phyloP scores from a whole-genome alignment of 1,140 invertebrate species.

The Drosophila pachea region DNA sequence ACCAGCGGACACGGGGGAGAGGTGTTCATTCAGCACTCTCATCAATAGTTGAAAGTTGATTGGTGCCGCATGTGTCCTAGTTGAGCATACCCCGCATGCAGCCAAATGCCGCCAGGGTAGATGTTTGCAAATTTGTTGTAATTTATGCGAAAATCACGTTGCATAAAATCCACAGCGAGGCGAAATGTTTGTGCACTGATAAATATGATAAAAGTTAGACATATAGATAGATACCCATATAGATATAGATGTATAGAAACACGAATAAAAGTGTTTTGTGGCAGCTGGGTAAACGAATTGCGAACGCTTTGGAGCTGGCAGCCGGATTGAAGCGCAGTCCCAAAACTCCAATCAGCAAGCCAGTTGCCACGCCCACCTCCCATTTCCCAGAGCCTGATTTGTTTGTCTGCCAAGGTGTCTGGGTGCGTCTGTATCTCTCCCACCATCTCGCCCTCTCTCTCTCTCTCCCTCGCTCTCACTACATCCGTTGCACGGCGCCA shows the following conservation, averaged over 20 bases:
- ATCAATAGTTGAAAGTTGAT: too few species aligned
- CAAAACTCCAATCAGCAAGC: conserved; percentile 9
- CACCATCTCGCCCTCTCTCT: not conserved
- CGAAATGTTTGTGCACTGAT: conserved; percentile 30
- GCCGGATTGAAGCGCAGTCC: conserved; percentile 22
- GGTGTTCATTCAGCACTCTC: too few species aligned
- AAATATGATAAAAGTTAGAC: not conserved
- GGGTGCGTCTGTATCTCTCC: not conserved
- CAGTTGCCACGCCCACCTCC: not conserved
- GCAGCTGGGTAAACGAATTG: not conserved
- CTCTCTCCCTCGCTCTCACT: not conserved
- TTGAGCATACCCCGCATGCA: not conserved
- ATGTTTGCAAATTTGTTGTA: conserved; percentile 39
- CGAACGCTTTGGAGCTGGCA: too few species aligned
- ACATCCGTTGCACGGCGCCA: conserved; percentile 38
- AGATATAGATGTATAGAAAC: not conserved
- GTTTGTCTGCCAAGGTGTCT: conserved; percentile 16
- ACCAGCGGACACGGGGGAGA: too few species aligned
- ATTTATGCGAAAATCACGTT: conserved; percentile 57
- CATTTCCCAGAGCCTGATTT: conserved; percentile 1
- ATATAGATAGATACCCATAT: not conserved
- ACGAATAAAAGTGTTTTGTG: not conserved
- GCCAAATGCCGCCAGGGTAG: not conserved
- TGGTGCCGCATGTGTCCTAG: not conserved
- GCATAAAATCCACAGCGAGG: conserved; percentile 40